Evolutionary conservation across 2,888 invertebrate species (phyloP).

Genomic region (Dryomyza anilis): DNA sequence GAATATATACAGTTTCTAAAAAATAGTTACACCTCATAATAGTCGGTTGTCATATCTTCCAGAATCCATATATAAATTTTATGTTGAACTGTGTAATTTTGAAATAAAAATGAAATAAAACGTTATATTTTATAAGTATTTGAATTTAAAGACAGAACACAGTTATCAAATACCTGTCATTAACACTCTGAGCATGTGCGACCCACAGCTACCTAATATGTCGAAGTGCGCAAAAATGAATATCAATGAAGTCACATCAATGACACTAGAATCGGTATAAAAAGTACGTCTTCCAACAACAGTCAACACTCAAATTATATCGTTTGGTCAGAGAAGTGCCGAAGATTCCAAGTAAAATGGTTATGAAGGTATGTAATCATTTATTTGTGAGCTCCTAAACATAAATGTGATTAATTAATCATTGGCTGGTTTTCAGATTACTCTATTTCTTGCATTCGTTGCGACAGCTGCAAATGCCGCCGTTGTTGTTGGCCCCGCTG

Average conservation of each 20-base stretch:
- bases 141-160: no score
- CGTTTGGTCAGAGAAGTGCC: conserved; percentile 39
- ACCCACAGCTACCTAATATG: conserved; percentile 32
- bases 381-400: no score
- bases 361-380: conserved; percentile 43
- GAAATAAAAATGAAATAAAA: no score
- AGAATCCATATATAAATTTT: no score
- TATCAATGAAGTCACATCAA: conserved; percentile 55
- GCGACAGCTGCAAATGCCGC: conserved; percentile 29
- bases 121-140: no score
- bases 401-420: no score
- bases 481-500: conserved; percentile 36
- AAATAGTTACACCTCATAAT: no score
- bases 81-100: no score
- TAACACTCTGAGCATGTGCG: conserved; percentile 36
- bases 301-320: conserved; percentile 51
- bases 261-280: conserved; percentile 50
- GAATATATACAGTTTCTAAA: no score
- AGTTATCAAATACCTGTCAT: conserved; percentile 25
- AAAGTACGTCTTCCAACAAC: conserved; percentile 38
- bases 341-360: conserved; percentile 41
- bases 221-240: conserved; percentile 46
- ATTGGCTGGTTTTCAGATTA: no score
- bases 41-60: no score
- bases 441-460: conserved; percentile 22